Evolutionary conservation across 2,113 vertebrate species (phyloP).

Genomic region (Atractosteus spatula): DNA sequence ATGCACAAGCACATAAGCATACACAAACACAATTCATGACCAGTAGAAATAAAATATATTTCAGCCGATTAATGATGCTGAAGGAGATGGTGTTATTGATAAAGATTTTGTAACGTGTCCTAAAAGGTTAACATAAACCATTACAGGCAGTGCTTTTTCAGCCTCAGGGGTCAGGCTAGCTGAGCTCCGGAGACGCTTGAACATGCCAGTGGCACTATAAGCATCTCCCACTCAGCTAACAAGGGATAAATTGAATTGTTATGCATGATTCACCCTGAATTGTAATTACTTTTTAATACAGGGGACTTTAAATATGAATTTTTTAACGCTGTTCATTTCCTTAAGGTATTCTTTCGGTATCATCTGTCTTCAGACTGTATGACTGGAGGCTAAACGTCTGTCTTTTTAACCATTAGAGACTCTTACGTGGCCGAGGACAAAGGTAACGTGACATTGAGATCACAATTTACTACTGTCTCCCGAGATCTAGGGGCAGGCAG

Average conservation of each 20-base stretch:
- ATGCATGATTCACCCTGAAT: conserved; percentile 10
- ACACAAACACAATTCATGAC: neutral
- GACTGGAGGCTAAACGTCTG: neutral
- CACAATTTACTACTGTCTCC: neutral
- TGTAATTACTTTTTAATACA: conserved; percentile 10
- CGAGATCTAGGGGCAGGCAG: neutral
- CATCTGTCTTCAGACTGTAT: neutral
- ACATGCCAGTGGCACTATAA: neutral
- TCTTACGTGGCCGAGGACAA: neutral
- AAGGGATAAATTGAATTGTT: conserved; percentile 8
- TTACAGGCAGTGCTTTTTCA: neutral
- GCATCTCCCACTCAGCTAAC: neutral
- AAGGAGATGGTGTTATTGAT: neutral
- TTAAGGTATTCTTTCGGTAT: neutral
- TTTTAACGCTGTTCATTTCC: neutral
- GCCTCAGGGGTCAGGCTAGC: neutral
- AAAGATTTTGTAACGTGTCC: neutral
- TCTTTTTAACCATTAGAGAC: conserved; percentile 3
- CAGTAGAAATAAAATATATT: too few relatives aligned
- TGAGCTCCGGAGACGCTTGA: neutral
- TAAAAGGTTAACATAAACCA: neutral
- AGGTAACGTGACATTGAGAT: neutral
- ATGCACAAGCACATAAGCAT: neutral
- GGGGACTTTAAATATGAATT: neutral
- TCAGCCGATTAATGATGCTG: neutral